A percentile compares a stretch with the other conserved stretches of the same genome.
Evolutionary conservation across 2,888 invertebrate genomes (phyloP).

Genomic region (Physocephala rufipes): DNA sequence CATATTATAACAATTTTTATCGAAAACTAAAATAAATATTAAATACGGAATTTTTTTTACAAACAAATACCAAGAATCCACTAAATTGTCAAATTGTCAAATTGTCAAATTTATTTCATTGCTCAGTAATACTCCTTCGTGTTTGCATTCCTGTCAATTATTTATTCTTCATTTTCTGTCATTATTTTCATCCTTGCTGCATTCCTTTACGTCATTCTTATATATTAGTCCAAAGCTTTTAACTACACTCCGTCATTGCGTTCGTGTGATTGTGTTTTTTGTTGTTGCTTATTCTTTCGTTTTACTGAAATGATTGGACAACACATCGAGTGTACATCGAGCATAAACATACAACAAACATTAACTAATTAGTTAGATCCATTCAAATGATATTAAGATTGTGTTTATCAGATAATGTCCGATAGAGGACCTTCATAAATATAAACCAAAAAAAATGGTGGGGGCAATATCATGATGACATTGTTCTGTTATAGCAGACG

Average conservation of each 20-base stretch:
- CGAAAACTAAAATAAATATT: no score
- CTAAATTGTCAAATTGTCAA: no score
- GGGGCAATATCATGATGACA: not conserved
- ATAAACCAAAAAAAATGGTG: not conserved
- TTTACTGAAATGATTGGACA: constrained; percentile 13
- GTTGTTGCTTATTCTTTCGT: no score
- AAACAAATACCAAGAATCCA: no score
- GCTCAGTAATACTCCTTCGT: no score
- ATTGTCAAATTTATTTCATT: no score
- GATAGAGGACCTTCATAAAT: constrained; percentile 20
- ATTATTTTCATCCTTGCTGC: not conserved
- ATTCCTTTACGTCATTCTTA: no score
- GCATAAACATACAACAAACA: constrained; percentile 20
- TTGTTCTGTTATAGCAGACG: not conserved
- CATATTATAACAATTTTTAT: no score
- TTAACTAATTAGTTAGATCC: constrained; percentile 34
- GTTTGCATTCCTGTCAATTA: no score
- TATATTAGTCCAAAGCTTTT: not conserved
- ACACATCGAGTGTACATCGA: not conserved
- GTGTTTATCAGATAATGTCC: constrained; percentile 28
- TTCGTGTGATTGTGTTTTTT: no score
- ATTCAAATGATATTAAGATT: constrained; percentile 20
- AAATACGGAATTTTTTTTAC: no score
- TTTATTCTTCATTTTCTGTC: no score
- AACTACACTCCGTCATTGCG: not conserved